phyloP scores from a whole-genome alignment of 2,113 vertebrate species.

The Petrocephalus microphthalmus region DNA sequence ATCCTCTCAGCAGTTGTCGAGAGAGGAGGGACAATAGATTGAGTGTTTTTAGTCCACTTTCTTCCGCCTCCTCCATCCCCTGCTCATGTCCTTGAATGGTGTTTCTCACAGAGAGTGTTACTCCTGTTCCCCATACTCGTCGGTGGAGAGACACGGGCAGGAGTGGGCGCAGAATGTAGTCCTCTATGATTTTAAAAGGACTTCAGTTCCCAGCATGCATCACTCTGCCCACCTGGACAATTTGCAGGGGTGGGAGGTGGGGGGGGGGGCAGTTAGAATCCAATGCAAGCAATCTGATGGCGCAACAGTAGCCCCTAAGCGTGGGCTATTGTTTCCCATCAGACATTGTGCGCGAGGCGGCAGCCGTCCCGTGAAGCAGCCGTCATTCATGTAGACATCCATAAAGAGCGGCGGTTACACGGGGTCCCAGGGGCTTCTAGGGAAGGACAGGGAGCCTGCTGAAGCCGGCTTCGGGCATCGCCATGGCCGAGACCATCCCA shows the following conservation, averaged over 20 bases:
- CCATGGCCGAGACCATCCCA: not conserved
- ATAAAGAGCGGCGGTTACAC: not conserved
- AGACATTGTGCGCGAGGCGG: not conserved
- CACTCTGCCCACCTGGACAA: not conserved
- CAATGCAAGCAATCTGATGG: not conserved
- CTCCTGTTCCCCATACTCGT: not conserved
- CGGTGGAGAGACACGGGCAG: not conserved
- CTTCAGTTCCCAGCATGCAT: conserved; percentile 10
- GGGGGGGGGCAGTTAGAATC: not conserved
- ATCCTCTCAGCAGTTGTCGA: conserved; percentile 12
- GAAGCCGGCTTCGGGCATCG: not conserved
- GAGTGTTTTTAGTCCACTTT: conserved; percentile 28
- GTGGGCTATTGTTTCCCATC: not conserved
- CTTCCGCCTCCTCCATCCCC: conserved; percentile 10
- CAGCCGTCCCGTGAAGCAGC: not conserved
- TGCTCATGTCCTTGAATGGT: conserved; percentile 5
- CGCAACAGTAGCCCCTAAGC: not conserved
- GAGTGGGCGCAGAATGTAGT: not conserved
- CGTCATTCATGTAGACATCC: not conserved
- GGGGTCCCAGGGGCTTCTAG: not conserved
- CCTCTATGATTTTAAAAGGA: not conserved
- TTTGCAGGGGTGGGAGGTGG: too few relatives aligned
- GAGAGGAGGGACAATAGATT: conserved; percentile 25
- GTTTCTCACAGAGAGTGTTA: not conserved
- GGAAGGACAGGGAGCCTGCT: not conserved